These are phyloP conservation scores for Poicephalus meyeri DNA, from an alignment of 2,113 vertebrate genomes.

Conservation along the genomic window DNA sequence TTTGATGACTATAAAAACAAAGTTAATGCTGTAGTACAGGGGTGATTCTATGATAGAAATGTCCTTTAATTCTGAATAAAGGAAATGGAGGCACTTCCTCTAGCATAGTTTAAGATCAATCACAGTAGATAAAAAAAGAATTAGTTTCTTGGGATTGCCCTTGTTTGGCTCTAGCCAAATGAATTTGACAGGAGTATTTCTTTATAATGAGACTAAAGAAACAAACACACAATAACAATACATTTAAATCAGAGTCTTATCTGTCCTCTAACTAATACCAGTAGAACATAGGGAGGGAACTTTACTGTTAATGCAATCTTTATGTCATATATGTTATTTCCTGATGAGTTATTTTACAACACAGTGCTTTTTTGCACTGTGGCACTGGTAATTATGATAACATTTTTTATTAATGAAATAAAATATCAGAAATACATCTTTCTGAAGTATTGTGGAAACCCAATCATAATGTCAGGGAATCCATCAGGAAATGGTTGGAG, in stretches of 20 bases:
- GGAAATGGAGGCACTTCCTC: background rate
- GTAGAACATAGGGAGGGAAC: background rate
- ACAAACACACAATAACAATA: background rate
- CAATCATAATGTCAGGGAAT: accelerated
- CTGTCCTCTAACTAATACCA: background rate
- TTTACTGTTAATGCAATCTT: background rate
- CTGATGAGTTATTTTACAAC: background rate
- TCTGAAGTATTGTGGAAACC: background rate
- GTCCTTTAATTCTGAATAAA: accelerated
- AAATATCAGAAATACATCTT: background rate
- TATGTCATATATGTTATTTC: background rate
- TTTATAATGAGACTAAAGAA: background rate
- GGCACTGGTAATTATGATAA: background rate
- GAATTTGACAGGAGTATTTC: background rate
- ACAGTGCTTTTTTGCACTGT: background rate
- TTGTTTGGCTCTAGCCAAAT: background rate
- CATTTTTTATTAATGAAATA: background rate
- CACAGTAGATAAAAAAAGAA: background rate
- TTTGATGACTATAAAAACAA: background rate
- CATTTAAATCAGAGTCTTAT: background rate
- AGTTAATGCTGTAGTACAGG: background rate
- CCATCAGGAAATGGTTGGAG: background rate
- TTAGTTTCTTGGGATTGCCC: background rate
- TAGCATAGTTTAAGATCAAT: background rate
- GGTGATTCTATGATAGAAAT: background rate